Evolutionary conservation across 1,140 invertebrate genomes (phyloP).

Genomic region (Bombus fervidus): DNA sequence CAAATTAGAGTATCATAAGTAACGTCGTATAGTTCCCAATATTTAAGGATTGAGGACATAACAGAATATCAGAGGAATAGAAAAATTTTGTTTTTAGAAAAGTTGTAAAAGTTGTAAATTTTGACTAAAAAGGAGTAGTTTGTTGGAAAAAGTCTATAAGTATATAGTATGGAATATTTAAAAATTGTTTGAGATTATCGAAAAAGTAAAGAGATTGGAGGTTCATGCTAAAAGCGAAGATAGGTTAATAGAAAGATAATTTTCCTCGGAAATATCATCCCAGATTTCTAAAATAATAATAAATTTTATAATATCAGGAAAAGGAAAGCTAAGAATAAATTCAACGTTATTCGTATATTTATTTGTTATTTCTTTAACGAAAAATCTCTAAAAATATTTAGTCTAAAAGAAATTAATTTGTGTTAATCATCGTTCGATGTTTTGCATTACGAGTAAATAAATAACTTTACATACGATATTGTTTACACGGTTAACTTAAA

Average conservation of each 20-base stretch:
- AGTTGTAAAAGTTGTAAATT: neutral
- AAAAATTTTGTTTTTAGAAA: neutral
- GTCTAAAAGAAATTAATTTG: neutral
- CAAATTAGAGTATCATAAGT: neutral
- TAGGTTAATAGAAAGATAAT: neutral
- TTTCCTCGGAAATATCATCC: neutral
- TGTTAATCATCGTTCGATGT: neutral
- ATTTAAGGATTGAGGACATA: neutral
- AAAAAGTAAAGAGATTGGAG: neutral
- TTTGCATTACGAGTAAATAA: neutral
- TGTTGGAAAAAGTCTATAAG: neutral
- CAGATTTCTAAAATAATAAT: neutral
- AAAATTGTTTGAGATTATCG: neutral
- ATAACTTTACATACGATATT: neutral
- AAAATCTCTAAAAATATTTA: neutral
- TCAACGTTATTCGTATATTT: too few relatives aligned
- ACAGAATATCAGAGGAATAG: neutral
- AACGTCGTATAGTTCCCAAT: neutral
- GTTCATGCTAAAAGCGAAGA: neutral
- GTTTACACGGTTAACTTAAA: neutral
- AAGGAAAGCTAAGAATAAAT: too few relatives aligned
- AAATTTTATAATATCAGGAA: too few relatives aligned
- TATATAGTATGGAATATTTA: neutral
- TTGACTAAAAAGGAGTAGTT: neutral
- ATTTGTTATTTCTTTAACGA: neutral